These are phyloP conservation scores for Morone saxatilis DNA, from an alignment of 2,113 vertebrate genomes.

Conservation along the genomic window DNA sequence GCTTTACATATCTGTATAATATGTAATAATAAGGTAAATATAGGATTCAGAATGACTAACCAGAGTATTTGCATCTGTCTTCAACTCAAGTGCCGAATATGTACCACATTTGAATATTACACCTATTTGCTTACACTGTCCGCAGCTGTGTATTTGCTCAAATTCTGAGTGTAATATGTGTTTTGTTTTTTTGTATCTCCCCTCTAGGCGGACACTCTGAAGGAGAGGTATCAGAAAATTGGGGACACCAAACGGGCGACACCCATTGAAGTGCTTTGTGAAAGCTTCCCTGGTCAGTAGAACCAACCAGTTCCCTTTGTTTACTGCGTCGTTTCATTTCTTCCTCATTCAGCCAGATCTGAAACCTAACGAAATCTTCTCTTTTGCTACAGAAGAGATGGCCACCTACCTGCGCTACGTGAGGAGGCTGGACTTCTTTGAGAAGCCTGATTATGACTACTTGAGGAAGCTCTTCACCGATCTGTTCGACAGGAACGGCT, in stretches of 20 bases:
- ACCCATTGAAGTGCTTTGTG: conserved; percentile 95
- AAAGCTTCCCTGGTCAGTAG: conserved; percentile 94
- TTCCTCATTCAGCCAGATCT: neutral
- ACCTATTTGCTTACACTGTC: neutral
- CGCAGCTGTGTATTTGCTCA: neutral
- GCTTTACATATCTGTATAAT: neutral
- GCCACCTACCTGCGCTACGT: conserved; percentile 97
- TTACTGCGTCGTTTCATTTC: neutral
- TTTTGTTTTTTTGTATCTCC: neutral
- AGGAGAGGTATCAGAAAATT: conserved; percentile 98
- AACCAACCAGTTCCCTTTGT: neutral
- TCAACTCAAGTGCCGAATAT: neutral
- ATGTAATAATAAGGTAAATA: too few species aligned
- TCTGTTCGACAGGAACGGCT: conserved; percentile 94
- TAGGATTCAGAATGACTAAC: neutral
- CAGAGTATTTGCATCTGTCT: conserved; percentile 21
- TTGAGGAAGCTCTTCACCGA: conserved; percentile 96
- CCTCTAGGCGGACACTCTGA: conserved; percentile 93
- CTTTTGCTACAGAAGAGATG: conserved; percentile 92
- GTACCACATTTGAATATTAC: conserved; percentile 14
- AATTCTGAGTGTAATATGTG: neutral
- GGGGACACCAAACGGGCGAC: conserved; percentile 97
- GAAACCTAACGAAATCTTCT: conserved; percentile 4
- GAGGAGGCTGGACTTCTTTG: conserved; percentile 96
- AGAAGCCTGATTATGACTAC: conserved; percentile 98